Evolutionary conservation across 2,797 vertebrate genomes (phyloP).

Genomic region (Rhabdomys pumilio): DNA sequence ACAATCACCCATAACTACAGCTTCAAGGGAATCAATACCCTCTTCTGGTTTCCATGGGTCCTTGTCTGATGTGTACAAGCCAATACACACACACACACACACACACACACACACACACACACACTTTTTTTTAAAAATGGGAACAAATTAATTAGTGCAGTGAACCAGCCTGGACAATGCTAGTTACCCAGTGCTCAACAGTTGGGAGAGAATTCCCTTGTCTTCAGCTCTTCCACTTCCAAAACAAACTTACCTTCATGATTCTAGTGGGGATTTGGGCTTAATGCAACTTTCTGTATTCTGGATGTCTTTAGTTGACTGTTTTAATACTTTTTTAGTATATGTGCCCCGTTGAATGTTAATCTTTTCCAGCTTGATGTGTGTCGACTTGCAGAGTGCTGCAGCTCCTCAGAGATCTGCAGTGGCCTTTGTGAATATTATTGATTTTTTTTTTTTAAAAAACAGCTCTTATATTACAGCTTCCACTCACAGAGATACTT

Average conservation of each 20-base stretch:
- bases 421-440: slow-evolving; percentile 25
- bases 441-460: neutral
- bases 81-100: neutral
- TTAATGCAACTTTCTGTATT: neutral
- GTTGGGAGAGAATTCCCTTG: neutral
- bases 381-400: slow-evolving; percentile 21
- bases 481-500: neutral
- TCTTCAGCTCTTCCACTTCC: neutral
- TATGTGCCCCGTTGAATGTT: slow-evolving; percentile 7
- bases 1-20: neutral
- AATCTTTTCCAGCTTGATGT: slow-evolving; percentile 40
- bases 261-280: neutral
- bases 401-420: neutral
- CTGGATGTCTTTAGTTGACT: slow-evolving; percentile 7
- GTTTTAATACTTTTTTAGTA: slow-evolving; percentile 73
- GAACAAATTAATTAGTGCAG: neutral
- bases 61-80: neutral
- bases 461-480: neutral
- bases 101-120: neutral
- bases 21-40: neutral
- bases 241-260: neutral
- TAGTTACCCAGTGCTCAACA: neutral
- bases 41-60: neutral
- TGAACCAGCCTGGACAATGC: neutral
- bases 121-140: neutral